phyloP scores from a whole-genome alignment of 2,797 vertebrate species.

The Mormyrops attenuatus region DNA sequence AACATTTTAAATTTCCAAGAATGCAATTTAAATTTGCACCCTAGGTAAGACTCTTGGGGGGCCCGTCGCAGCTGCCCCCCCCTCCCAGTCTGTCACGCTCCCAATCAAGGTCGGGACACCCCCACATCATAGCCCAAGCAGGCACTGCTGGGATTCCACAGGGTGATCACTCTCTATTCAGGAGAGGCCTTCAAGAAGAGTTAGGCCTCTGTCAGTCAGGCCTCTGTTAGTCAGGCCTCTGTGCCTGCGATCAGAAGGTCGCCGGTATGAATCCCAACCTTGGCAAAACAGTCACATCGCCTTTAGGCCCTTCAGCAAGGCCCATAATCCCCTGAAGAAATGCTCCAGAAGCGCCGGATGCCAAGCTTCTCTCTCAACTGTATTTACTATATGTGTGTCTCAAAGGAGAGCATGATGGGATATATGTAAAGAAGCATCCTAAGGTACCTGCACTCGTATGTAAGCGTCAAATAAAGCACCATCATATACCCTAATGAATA shows the following conservation, averaged over 20 bases:
- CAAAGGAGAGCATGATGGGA: background rate
- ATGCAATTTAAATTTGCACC: constrained; percentile 53
- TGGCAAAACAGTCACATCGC: background rate
- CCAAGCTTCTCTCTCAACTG: background rate
- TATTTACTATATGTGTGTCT: background rate
- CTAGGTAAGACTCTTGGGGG: constrained; percentile 33
- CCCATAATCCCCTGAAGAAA: background rate
- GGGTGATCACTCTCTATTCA: background rate
- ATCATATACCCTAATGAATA: background rate
- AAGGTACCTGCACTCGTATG: background rate
- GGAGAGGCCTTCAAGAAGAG: background rate
- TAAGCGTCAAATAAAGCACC: background rate
- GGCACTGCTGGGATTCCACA: background rate
- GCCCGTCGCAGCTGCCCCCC: constrained; percentile 19
- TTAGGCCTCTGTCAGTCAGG: background rate
- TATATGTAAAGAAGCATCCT: background rate
- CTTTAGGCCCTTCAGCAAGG: background rate
- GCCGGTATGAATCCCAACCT: background rate
- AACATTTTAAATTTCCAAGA: constrained; percentile 48
- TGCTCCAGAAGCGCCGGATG: background rate
- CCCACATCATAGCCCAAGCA: background rate
- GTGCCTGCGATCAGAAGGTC: background rate
- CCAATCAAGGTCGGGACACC: background rate
- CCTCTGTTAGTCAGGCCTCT: background rate
- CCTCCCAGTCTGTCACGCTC: background rate